Conservation (phyloP, 2,113 vertebrate species). For the Erythrolamprus reginae region DNA sequence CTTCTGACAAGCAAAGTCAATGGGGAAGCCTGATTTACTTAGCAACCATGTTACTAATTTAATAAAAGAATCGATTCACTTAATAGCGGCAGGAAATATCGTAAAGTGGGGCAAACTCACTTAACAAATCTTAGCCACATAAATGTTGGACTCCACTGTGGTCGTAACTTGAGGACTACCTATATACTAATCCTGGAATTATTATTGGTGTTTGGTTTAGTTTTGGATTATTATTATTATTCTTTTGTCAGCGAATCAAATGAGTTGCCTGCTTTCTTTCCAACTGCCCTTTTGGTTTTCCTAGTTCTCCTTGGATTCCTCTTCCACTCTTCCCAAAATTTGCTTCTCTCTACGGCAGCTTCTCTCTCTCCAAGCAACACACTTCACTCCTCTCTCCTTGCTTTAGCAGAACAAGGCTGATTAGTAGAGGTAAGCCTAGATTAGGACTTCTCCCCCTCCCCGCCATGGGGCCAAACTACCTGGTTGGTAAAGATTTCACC, state of each 20-base stretch:
- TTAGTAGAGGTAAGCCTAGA: background rate
- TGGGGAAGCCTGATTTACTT: too few species aligned
- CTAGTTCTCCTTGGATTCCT: slow-evolving; percentile 49
- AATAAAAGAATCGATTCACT: too few species aligned
- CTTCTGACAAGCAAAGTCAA: too few species aligned
- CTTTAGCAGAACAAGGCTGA: background rate
- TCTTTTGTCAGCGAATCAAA: background rate
- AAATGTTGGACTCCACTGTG: too few species aligned
- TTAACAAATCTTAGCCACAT: too few species aligned
- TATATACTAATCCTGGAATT: too few species aligned
- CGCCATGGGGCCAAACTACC: background rate
- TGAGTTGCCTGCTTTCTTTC: slow-evolving; percentile 32
- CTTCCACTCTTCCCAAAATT: slow-evolving; percentile 36
- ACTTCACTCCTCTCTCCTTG: background rate
- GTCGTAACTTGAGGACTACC: too few species aligned
- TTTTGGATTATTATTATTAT: too few species aligned
- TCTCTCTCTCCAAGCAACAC: slow-evolving; percentile 48
- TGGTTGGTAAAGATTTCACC: background rate
- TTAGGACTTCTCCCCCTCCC: background rate
- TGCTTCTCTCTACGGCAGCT: slow-evolving; percentile 39
- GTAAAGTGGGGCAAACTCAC: too few species aligned
- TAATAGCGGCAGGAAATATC: too few species aligned
- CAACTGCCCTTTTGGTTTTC: slow-evolving; percentile 41
- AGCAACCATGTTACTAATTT: too few species aligned
- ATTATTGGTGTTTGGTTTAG: background rate